Conservation (phyloP, 2,113 vertebrate genomes). For the Centropristis striata region DNA sequence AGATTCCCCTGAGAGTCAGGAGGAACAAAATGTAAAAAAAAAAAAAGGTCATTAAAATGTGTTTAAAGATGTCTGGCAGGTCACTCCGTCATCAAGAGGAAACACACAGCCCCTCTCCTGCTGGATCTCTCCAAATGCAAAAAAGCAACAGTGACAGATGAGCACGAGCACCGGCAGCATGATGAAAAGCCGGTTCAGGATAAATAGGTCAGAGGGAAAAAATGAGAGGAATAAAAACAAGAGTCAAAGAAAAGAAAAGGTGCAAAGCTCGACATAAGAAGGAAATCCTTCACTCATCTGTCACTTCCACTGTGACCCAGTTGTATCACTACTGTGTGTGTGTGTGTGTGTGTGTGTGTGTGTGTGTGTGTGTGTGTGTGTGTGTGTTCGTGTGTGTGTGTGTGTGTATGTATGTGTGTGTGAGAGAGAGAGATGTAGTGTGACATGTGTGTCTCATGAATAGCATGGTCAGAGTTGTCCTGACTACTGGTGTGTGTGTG, state of each 20-base stretch:
- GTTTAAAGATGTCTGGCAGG: not conserved
- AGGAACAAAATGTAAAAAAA: no score
- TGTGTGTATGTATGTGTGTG: no score
- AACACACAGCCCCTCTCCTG: not conserved
- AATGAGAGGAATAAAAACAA: not conserved
- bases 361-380: no score
- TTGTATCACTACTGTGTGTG: not conserved
- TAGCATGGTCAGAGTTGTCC: no score
- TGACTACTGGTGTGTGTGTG: no score
- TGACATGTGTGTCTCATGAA: conserved; percentile 5
- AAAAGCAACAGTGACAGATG: not conserved
- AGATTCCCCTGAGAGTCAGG: not conserved
- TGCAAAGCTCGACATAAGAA: not conserved
- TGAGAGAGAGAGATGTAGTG: not conserved
- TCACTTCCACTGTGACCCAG: conserved; percentile 25
- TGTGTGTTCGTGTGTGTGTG: no score
- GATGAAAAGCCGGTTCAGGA: not conserved
- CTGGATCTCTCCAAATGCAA: not conserved
- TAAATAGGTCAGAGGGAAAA: conserved; percentile 11
- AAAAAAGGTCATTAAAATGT: not conserved
- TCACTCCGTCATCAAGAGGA: conserved; percentile 1
- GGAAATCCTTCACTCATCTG: not conserved
- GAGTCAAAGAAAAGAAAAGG: not conserved
- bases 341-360: no score
- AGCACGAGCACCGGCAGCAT: not conserved